Evolutionary conservation across 1,140 invertebrate species (phyloP).

Genomic region (Hycleus cichorii): DNA sequence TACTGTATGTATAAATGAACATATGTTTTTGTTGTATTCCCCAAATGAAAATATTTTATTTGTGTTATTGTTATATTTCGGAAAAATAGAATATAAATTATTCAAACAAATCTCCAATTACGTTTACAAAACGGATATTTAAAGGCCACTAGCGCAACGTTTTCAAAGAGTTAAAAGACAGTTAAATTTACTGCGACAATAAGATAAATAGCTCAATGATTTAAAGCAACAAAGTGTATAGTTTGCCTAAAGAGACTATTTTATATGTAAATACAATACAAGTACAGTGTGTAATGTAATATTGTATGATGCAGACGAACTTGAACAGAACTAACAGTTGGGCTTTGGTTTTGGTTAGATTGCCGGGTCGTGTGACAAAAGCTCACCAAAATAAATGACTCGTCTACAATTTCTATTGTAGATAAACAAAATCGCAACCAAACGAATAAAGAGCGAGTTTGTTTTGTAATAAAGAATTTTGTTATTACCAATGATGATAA

Average conservation of each 20-base stretch:
- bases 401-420: not conserved
- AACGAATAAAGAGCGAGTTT: too few relatives aligned
- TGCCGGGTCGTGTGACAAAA: not conserved
- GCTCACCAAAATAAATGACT: slow-evolving; percentile 9
- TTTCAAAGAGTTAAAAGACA: slow-evolving; percentile 16
- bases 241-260: slow-evolving; percentile 15
- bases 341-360: too few relatives aligned
- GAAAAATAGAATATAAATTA: slow-evolving; percentile 16
- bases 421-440: too few relatives aligned
- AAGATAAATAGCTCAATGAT: slow-evolving; percentile 22
- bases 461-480: too few relatives aligned
- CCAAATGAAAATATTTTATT: too few relatives aligned
- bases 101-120: slow-evolving; percentile 21
- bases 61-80: too few relatives aligned
- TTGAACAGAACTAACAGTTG: too few relatives aligned
- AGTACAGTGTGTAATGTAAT: slow-evolving; percentile 22
- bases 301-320: slow-evolving; percentile 22
- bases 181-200: slow-evolving; percentile 23
- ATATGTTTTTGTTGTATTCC: too few relatives aligned
- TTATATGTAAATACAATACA: slow-evolving; percentile 9
- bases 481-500: too few relatives aligned
- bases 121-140: slow-evolving; percentile 12
- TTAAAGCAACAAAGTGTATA: slow-evolving; percentile 11
- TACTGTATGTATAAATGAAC: too few relatives aligned
- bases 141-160: slow-evolving; percentile 14